phyloP scores from a whole-genome alignment of 35 echinoderm and acorn worm genomes.

The Ophiothrix spiculata region DNA sequence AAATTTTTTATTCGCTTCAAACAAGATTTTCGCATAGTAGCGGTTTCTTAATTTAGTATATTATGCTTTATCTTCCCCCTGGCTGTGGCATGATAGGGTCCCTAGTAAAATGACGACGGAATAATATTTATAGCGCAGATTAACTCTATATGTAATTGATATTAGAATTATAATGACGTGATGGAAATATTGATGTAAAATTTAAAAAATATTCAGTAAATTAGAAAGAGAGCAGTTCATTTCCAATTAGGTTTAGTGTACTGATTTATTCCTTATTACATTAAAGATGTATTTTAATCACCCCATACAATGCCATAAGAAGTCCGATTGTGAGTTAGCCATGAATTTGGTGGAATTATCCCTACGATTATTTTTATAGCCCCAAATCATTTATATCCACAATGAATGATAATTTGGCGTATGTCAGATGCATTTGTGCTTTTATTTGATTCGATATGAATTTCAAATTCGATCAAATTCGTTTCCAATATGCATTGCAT shows the following conservation, averaged over 20 bases:
- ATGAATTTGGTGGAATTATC: too few species aligned
- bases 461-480: too few species aligned
- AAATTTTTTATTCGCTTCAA: neutral
- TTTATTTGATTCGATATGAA: too few species aligned
- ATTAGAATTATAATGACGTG: conserved; percentile 11
- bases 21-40: too few species aligned
- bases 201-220: neutral
- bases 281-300: neutral
- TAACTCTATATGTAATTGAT: conserved; percentile 8
- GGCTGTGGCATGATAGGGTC: neutral
- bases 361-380: too few species aligned
- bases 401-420: too few species aligned
- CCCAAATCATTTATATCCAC: too few species aligned
- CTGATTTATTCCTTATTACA: neutral
- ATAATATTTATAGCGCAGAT: conserved; percentile 3
- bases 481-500: too few species aligned
- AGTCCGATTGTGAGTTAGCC: neutral
- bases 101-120: neutral
- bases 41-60: neutral
- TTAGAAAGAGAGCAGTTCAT: neutral
- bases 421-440: too few species aligned
- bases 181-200: neutral
- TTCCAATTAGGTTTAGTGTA: neutral
- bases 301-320: neutral
- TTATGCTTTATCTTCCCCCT: neutral